Conservation (phyloP, 2,113 vertebrate species). For the Cavia porcellus region DNA sequence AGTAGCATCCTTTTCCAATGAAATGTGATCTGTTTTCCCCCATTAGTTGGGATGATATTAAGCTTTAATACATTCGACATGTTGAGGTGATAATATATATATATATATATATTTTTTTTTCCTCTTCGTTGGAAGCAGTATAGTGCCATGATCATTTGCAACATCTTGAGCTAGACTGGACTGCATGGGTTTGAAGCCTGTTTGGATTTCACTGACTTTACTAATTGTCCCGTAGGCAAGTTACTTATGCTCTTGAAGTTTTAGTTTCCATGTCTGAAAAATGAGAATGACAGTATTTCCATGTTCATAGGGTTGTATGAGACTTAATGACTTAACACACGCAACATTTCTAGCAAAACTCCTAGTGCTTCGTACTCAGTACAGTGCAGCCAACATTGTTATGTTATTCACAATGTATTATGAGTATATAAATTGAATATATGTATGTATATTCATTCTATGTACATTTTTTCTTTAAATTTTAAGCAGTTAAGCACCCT, state of each 20-base stretch:
- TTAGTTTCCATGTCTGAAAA: slow-evolving; percentile 38
- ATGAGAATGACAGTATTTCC: neutral
- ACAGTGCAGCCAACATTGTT: neutral
- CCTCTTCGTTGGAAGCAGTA: neutral
- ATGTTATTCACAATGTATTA: neutral
- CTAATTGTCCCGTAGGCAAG: neutral
- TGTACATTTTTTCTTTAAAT: neutral
- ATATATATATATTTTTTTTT: neutral
- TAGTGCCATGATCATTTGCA: neutral
- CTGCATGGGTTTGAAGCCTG: neutral
- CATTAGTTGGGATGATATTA: slow-evolving; percentile 22
- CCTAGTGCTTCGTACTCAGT: neutral
- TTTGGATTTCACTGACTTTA: neutral
- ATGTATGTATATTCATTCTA: neutral
- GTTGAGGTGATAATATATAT: neutral
- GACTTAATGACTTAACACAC: neutral
- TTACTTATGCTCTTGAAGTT: neutral
- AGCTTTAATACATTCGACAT: neutral
- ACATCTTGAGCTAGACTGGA: neutral
- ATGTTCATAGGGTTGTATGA: neutral
- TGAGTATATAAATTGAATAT: neutral
- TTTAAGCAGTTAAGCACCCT: slow-evolving; percentile 28
- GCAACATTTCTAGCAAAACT: neutral
- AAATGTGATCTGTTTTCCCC: neutral
- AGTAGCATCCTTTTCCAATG: neutral